These are phyloP conservation scores for Ophiothrix spiculata DNA, from an alignment of 35 echinoderm and acorn worm genomes.

Conservation along the genomic window DNA sequence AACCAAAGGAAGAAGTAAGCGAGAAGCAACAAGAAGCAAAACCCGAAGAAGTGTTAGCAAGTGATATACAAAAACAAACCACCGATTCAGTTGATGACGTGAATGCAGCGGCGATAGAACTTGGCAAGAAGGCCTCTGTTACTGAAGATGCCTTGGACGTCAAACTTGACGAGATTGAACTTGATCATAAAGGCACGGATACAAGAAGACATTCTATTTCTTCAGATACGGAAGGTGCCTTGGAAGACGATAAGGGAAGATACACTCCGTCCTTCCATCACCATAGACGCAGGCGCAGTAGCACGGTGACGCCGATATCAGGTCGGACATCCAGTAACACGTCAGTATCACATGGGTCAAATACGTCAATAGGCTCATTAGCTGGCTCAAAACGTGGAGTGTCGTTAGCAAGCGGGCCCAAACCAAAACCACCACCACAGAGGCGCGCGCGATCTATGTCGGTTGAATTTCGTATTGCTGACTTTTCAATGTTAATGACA, in stretches of 20 bases:
- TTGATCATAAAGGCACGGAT: too few relatives aligned
- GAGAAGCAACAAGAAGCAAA: too few relatives aligned
- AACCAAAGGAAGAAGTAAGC: too few relatives aligned
- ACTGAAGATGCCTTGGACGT: too few relatives aligned
- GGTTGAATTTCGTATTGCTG: slow-evolving; percentile 73
- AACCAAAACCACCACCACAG: slow-evolving; percentile 20
- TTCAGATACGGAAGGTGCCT: not conserved
- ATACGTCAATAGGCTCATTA: not conserved
- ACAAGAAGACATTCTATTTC: too few relatives aligned
- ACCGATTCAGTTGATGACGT: too few relatives aligned
- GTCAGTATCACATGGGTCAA: not conserved
- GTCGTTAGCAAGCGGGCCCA: not conserved
- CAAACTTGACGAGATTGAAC: too few relatives aligned
- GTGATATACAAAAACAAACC: too few relatives aligned
- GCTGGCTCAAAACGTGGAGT: not conserved
- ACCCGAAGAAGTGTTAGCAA: too few relatives aligned
- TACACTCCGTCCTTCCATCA: not conserved
- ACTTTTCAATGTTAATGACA: slow-evolving; percentile 75
- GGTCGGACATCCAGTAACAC: not conserved
- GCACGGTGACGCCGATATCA: not conserved
- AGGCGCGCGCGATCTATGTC: slow-evolving; percentile 55
- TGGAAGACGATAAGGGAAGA: not conserved
- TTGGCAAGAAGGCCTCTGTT: too few relatives aligned
- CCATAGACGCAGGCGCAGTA: not conserved
- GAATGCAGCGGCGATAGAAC: too few relatives aligned